Evolutionary conservation across 2,888 invertebrate species (phyloP), one percentile per base, ranked within the genome.

Genomic region (Corythucha ciliata): DNA sequence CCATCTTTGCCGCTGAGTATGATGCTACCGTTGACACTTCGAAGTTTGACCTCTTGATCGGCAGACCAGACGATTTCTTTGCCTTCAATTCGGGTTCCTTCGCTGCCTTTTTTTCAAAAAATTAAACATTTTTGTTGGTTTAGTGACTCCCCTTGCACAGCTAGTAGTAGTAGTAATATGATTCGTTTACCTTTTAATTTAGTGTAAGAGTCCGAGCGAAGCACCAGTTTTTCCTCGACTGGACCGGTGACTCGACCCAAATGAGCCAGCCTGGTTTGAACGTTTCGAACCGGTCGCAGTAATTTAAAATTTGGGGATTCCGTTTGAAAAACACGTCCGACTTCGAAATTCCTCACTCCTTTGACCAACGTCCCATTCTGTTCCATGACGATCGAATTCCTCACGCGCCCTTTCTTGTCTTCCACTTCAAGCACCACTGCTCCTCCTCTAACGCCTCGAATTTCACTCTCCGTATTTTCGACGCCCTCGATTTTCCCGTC

Each of bases 21-120:
- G 5, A 86, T 76, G 2, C 81, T 81, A 0, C 84, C 85, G 61
- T 88, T 87, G 25, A 78, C 73, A 1, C 83, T 83, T 62, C 81
- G 83, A 0, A 91, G 69, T 57, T 77, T 74, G 27, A 91, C 78
- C 61, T 87, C 84, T 62, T 83, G 81, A 65, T 87, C 86, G 0
- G 88, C 86, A 24, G 76, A 76, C 77, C 85, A 80, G 50, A 78
- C 70, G 14, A 89, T 73, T 58, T 80, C 76, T 55, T 80, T 79
- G 8, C 83, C 76, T 59, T 86, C 83, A 67, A 86, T 74, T 39
- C 69, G 74, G 0, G 83, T 78, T 1, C 89, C 88, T 67, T 90
- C 89, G 0, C 85, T 83, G 0, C 90, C 90, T 53, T 29, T 29
- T 29, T 29, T 29, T 29, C 29, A 29, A 29, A 29, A 29, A n/a